Evolutionary conservation across 1,140 invertebrate species (phyloP).

Genomic region (Zaprionus ghesquierei): DNA sequence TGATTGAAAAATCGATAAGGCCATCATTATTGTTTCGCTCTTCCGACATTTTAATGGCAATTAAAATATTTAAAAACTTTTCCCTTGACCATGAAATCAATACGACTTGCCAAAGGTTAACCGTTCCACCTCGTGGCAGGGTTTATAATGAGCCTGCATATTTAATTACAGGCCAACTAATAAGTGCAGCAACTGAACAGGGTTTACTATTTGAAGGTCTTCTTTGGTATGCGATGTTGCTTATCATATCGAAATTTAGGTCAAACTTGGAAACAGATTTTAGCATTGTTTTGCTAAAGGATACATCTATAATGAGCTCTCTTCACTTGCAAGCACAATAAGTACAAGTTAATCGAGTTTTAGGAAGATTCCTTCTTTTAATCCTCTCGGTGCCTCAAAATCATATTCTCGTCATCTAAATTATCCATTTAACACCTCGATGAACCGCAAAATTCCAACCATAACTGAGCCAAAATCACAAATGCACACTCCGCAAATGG

Average conservation of each 20-base stretch:
- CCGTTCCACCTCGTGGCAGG: not conserved
- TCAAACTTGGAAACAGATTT: not conserved
- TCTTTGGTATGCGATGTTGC: not conserved
- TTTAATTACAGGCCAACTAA: not conserved
- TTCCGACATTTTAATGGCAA: slow-evolving; percentile 42
- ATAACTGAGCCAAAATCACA: slow-evolving; percentile 21
- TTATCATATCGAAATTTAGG: not conserved
- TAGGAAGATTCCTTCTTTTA: not conserved
- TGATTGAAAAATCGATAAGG: slow-evolving; percentile 52
- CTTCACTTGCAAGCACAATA: not conserved
- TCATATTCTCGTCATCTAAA: not conserved
- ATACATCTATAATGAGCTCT: not conserved
- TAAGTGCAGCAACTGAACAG: not conserved
- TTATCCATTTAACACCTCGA: not conserved
- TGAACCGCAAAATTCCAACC: not conserved
- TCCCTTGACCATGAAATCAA: slow-evolving; percentile 17
- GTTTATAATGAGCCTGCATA: slow-evolving; percentile 7
- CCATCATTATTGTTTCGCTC: slow-evolving; percentile 31
- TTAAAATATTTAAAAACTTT: slow-evolving; percentile 47
- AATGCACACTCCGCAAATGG: slow-evolving; percentile 12
- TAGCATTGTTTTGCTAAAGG: not conserved
- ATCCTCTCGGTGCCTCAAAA: not conserved
- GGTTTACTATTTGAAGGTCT: not conserved
- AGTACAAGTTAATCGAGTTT: not conserved
- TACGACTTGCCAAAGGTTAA: slow-evolving; percentile 11